Evolutionary conservation across 2,888 invertebrate genomes (phyloP).

Genomic region (Parochlus steinenii): DNA sequence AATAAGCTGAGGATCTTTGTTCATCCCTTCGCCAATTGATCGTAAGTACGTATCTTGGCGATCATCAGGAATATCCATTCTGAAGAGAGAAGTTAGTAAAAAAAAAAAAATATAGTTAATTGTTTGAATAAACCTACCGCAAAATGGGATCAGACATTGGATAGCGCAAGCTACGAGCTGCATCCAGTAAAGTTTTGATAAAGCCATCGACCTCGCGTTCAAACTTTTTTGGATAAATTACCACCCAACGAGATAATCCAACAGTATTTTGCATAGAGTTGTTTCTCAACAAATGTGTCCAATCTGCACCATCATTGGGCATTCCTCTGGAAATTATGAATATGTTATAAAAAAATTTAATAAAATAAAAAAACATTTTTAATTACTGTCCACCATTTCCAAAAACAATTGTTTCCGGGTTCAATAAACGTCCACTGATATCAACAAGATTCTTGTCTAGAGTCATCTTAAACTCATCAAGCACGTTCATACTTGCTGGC

Average conservation of each 20-base stretch:
- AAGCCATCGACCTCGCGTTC: constrained; percentile 23
- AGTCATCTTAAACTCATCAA: constrained; percentile 56
- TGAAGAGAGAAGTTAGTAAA: too few relatives aligned
- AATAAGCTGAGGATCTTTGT: constrained; percentile 42
- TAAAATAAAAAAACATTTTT: constrained; percentile 24
- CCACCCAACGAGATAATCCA: constrained; percentile 27
- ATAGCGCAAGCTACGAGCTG: constrained; percentile 33
- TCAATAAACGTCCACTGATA: constrained; percentile 50
- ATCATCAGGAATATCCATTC: constrained; percentile 42
- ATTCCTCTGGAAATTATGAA: too few relatives aligned
- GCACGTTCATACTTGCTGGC: constrained; percentile 35
- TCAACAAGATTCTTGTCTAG: constrained; percentile 44
- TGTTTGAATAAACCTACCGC: too few relatives aligned
- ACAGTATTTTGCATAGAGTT: constrained; percentile 26
- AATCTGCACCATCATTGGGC: constrained; percentile 54
- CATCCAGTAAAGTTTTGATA: constrained; percentile 23
- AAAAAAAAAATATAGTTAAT: too few relatives aligned
- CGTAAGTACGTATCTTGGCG: constrained; percentile 39
- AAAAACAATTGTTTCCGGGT: constrained; percentile 43
- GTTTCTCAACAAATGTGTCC: constrained; percentile 51
- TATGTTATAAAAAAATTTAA: too few relatives aligned
- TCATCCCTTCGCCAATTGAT: constrained; percentile 38
- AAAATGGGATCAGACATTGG: constrained; percentile 16
- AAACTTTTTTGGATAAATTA: constrained; percentile 23
- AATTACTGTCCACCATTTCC: constrained; percentile 23